Evolutionary conservation across 2,113 vertebrate species (phyloP), one percentile per base, ranked within the genome.

Genomic region (Strix aluco): DNA sequence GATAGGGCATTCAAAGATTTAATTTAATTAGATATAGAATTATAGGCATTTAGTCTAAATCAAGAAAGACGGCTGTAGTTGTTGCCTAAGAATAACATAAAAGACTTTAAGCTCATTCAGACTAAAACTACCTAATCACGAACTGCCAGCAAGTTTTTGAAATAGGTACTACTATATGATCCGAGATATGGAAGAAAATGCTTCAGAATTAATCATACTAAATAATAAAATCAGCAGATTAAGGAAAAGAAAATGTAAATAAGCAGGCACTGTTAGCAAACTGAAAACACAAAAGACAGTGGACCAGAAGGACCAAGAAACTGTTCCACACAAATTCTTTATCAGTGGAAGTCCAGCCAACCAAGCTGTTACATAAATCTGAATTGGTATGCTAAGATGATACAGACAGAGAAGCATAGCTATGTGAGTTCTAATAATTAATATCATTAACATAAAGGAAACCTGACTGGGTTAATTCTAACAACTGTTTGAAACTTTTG

Each of bases 11-110:
- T 92, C 49, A 91, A 73, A 92, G 59, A 85, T 88, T 91, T 96
- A 93, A 95, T 95, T 97, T 87, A 91, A 86, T 97, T 96, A 95
- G 62, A 58, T 83, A 66, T 71, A 90, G 62, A 95, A 97, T 97
- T 95, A 94, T 78, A 95, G 34, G 12, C 49, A 2, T 89, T 94
- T 91, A 96, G 38, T 78, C 29, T 94, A 91, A 94, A 95, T 91
- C 62, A 92, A 84, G 77, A 94, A 86, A 94, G 87, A 72, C 74
- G 89, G 81, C 42, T 70, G 38, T 90, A 92, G 55, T 86, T 82
- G 54, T 65, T 96, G 59, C 71, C 51, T 34, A 66, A 95, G 70
- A 95, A 90, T 82, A 84, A 67, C 5, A 18, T 38, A 15, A 44
- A 78, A 93, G 70, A 38, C 29, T 83, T 86, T 38, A 82, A 91